A percentile compares a stretch with the other conserved stretches of the same genome.
Conservation (phyloP, 2,113 vertebrate genomes). For the Podarcis raffonei region DNA sequence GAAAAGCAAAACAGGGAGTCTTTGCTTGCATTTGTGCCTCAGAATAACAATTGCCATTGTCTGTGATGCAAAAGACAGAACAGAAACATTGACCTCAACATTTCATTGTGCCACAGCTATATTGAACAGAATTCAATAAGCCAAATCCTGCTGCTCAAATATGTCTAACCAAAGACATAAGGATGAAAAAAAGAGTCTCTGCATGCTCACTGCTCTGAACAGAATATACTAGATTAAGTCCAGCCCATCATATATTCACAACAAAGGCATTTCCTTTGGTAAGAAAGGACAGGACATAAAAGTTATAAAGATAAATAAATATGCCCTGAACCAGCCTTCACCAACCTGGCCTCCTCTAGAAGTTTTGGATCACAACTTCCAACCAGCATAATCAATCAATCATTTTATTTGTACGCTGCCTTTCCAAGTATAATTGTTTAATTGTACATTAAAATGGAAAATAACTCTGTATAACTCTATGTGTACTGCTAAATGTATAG, state of each 20-base stretch:
- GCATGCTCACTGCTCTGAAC: neutral
- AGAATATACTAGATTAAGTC: neutral
- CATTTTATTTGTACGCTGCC: too few relatives aligned
- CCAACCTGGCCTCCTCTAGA: too few relatives aligned
- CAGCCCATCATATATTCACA: neutral
- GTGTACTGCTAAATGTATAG: too few relatives aligned
- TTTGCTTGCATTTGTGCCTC: neutral
- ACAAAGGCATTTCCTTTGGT: neutral
- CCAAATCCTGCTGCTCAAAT: neutral
- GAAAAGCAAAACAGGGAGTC: neutral
- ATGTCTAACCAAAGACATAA: neutral
- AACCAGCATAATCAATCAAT: too few relatives aligned
- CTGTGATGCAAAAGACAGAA: neutral
- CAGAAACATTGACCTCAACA: neutral
- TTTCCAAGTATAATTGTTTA: too few relatives aligned
- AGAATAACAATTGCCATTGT: neutral
- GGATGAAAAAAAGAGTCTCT: neutral
- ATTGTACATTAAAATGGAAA: too few relatives aligned
- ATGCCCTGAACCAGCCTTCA: too few relatives aligned
- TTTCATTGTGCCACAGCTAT: neutral
- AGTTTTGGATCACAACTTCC: too few relatives aligned
- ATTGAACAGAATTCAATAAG: neutral
- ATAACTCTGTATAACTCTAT: too few relatives aligned
- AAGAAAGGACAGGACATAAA: too few relatives aligned
- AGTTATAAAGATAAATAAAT: too few relatives aligned